These are phyloP conservation scores for Chloroclystis v-ata DNA, from an alignment of 2,888 invertebrate species.

Conservation along the genomic window DNA sequence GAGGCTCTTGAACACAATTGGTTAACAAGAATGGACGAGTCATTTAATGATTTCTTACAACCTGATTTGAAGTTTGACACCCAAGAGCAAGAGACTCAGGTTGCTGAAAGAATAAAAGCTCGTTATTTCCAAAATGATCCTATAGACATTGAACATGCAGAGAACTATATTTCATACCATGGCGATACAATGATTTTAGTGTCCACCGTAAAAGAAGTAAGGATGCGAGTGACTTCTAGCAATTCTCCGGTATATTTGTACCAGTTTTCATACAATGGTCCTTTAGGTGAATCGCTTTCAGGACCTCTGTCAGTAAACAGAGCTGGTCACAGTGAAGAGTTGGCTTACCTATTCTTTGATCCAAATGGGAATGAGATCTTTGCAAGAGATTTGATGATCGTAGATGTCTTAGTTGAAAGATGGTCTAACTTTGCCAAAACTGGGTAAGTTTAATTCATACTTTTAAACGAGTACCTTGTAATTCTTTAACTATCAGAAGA, in stretches of 20 bases:
- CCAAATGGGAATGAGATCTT: constrained; percentile 23
- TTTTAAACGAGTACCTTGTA: too few relatives aligned
- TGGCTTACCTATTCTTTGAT: constrained; percentile 55
- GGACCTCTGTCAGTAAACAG: constrained; percentile 45
- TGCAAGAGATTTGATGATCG: constrained; percentile 42
- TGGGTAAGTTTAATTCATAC: constrained; percentile 58
- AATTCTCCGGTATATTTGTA: constrained; percentile 50
- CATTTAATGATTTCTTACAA: constrained; percentile 57
- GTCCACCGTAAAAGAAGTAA: constrained; percentile 55
- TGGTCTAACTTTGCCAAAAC: constrained; percentile 67
- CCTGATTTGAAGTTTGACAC: constrained; percentile 52
- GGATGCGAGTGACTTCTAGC: constrained; percentile 40
- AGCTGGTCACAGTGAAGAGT: constrained; percentile 61
- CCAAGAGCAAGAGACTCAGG: constrained; percentile 31
- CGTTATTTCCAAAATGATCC: constrained; percentile 48
- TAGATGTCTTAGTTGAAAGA: constrained; percentile 55
- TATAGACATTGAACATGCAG: constrained; percentile 35
- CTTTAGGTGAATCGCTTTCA: constrained; percentile 46
- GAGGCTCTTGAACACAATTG: constrained; percentile 50
- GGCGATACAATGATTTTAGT: constrained; percentile 65
- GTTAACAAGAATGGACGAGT: constrained; percentile 54
- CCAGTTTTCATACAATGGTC: constrained; percentile 64
- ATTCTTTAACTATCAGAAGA: too few relatives aligned
- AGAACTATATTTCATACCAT: constrained; percentile 51
- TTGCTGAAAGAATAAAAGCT: constrained; percentile 41